Conservation (phyloP, 2,888 invertebrate genomes). For the Eristalis tenax region DNA sequence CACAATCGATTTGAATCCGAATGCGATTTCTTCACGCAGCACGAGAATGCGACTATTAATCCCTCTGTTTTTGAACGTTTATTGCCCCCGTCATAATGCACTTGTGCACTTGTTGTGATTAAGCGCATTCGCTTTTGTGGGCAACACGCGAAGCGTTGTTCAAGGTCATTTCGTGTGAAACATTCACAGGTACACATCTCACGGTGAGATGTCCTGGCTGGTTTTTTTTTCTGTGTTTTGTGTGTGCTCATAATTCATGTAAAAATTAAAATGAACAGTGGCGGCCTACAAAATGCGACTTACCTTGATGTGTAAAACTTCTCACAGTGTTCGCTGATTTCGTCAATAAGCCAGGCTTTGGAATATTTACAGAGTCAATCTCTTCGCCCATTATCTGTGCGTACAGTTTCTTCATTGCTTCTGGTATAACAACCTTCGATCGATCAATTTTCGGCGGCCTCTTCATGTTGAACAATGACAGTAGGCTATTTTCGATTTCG, state of each 20-base stretch:
- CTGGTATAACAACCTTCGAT: constrained; percentile 85
- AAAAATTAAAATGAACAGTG: background rate
- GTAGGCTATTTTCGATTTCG: constrained; percentile 81
- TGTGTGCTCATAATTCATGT: background rate
- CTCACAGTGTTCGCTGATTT: constrained; percentile 92
- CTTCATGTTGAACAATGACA: constrained; percentile 81
- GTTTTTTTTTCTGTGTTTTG: too few relatives aligned
- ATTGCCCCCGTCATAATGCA: constrained; percentile 10
- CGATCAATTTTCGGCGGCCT: constrained; percentile 81
- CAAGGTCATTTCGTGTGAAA: constrained; percentile 55
- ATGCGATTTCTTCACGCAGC: background rate
- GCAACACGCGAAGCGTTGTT: constrained; percentile 8
- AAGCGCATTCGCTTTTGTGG: constrained; percentile 40
- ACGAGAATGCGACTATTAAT: too few relatives aligned
- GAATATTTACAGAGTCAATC: constrained; percentile 85
- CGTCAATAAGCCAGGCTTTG: constrained; percentile 86
- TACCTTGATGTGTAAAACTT: constrained; percentile 91
- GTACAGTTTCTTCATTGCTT: constrained; percentile 91
- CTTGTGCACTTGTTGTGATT: constrained; percentile 30
- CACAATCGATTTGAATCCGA: constrained; percentile 33
- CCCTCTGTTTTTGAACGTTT: background rate
- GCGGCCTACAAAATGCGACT: constrained; percentile 76
- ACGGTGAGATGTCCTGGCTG: background rate
- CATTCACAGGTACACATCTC: constrained; percentile 38
- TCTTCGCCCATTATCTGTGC: constrained; percentile 85